Base-by-base conservation (phyloP, 2,113 vertebrate species). In the Phalacrocorax brasilianus region DNA sequence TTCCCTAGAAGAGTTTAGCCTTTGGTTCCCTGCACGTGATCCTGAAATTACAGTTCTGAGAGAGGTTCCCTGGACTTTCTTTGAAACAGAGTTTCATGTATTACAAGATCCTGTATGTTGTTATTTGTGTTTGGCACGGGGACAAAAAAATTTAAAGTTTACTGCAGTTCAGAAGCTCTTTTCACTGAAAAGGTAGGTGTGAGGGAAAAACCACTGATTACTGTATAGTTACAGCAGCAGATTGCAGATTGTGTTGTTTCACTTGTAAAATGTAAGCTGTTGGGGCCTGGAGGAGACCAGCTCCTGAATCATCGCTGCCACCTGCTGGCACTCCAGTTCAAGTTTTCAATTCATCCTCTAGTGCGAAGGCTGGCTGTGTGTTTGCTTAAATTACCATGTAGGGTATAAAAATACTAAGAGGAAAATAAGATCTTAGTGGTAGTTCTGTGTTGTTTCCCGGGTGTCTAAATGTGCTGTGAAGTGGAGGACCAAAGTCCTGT, bases 291-390 rank as follows among this genome's bases (percentile, higher is more conserved):
- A 5, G 40, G 28, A 56, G 28, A 11, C 11, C 45, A 9, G 58
- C 50, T 71, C 40, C 16, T 9, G 28, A 44, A 11, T 56, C 40
- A 6, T 56, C 21, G 5, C 67, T 63, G 82, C 82, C 4, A 17
- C 17, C 78, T 85, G 47, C 86, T 74, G 82, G 24, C 45, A 22
- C 20, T 14, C 45, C 15, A 7, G 19, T 19, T 38, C 18, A 28
- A 15, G 30, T 6, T 28, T 17, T 68, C 14, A 28, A 2, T 32
- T 74, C 14, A 5, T 26, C 26, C 32, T 30, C 26, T 27, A 14
- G 7, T 14, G 21, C 0, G 0, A 58, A 24, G 5, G 18, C 27
- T 61, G 52, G 30, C 63, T 62, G 1, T 16, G 5, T 1, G 3
- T 19, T 53, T 70, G 42, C 62, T 89, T 52, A 30, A 58, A 27